phyloP scores from a whole-genome alignment of 2,888 invertebrate genomes.

The Hipparchia semele region DNA sequence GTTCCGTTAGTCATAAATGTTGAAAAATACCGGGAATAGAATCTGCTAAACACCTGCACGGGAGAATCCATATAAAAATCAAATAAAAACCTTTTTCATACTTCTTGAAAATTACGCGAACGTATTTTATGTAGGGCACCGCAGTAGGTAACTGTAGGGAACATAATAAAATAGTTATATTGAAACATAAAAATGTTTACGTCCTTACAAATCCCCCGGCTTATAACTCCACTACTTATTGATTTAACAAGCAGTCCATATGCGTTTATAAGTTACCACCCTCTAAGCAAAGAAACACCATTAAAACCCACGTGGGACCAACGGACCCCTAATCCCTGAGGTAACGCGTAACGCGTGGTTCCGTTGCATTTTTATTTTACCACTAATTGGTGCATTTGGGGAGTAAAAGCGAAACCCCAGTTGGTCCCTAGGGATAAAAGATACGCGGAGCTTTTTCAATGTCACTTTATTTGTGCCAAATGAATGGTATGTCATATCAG shows the following conservation, averaged over 20 bases:
- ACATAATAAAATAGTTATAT: constrained; percentile 17
- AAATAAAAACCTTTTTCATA: constrained; percentile 11
- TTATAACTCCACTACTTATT: constrained; percentile 52
- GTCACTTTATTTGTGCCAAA: constrained; percentile 68
- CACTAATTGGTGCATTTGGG: constrained; percentile 80
- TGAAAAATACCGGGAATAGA: background rate
- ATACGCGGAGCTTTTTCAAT: constrained; percentile 69
- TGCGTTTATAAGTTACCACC: constrained; percentile 69
- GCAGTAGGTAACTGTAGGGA: background rate
- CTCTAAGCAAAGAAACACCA: constrained; percentile 78
- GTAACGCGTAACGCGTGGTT: constrained; percentile 71
- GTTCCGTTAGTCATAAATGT: too few species aligned
- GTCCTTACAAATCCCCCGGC: constrained; percentile 9
- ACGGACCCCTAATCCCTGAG: constrained; percentile 53
- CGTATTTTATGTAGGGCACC: constrained; percentile 9
- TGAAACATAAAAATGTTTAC: constrained; percentile 16
- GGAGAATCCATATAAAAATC: constrained; percentile 2
- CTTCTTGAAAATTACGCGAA: background rate
- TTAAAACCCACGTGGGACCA: constrained; percentile 75
- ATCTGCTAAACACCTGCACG: background rate
- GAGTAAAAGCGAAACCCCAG: constrained; percentile 65
- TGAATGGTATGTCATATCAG: constrained; percentile 43
- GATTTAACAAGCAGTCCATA: constrained; percentile 74
- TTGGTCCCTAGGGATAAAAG: constrained; percentile 58
- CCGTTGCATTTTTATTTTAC: constrained; percentile 80